Conservation (phyloP, 2,113 vertebrate species). For the Chloroceryle aenea region DNA sequence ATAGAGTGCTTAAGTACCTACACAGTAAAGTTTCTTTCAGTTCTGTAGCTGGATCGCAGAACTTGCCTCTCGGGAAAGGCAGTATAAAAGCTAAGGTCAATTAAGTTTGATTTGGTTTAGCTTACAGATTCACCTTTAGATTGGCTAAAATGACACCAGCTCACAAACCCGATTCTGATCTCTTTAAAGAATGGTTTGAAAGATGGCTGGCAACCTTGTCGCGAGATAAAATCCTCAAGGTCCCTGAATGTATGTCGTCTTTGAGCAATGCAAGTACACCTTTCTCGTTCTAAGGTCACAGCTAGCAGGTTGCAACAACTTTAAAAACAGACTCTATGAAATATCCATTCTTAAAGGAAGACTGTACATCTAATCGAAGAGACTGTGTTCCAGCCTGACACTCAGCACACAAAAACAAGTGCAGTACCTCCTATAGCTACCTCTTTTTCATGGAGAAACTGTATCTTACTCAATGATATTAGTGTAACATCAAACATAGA, state of each 20-base stretch:
- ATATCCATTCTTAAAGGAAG: not conserved
- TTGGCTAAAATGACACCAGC: not conserved
- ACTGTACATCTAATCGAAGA: not conserved
- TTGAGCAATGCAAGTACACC: not conserved
- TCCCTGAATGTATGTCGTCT: not conserved
- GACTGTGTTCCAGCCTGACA: accelerated
- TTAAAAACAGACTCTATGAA: not conserved
- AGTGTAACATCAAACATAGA: not conserved
- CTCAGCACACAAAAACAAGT: not conserved
- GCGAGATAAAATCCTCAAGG: not conserved
- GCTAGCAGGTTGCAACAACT: not conserved
- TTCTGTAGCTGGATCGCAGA: not conserved
- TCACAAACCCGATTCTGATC: not conserved
- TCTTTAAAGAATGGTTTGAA: not conserved
- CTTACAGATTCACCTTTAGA: not conserved
- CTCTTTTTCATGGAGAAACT: not conserved
- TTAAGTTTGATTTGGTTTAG: not conserved
- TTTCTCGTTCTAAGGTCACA: not conserved
- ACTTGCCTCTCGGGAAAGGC: not conserved
- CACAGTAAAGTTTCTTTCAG: constrained; percentile 16
- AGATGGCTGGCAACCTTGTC: not conserved
- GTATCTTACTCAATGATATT: not conserved
- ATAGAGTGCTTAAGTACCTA: constrained; percentile 26
- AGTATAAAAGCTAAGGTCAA: constrained; percentile 19
- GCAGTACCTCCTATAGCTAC: not conserved